Evolutionary conservation across 2,113 vertebrate genomes (phyloP).

Genomic region (Himantopus leucocephalus): DNA sequence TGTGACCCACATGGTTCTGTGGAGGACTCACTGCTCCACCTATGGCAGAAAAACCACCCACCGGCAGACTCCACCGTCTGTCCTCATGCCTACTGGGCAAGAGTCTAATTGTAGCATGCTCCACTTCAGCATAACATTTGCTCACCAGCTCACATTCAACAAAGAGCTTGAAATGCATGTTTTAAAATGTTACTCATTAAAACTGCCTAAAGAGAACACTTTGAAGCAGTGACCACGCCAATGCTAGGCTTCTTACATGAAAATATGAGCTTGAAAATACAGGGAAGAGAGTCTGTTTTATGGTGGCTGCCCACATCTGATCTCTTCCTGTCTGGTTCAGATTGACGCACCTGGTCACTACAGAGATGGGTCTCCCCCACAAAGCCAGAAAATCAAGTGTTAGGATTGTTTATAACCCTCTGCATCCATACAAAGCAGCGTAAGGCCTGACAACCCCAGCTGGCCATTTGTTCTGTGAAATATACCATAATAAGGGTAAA

Average conservation of each 20-base stretch:
- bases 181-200: neutral
- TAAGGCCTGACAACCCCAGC: neutral
- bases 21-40: neutral
- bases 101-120: neutral
- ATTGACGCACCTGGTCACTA: neutral
- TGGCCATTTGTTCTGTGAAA: neutral
- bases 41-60: neutral
- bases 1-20: neutral
- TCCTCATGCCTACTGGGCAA: neutral
- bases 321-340: neutral
- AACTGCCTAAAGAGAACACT: neutral
- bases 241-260: neutral
- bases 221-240: neutral
- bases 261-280: neutral
- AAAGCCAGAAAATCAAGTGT: accelerated
- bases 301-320: neutral
- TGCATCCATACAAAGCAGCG: neutral
- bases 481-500: neutral
- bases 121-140: neutral
- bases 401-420: neutral
- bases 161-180: neutral
- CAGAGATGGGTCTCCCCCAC: neutral
- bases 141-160: neutral
- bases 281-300: neutral
- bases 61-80: accelerated